Base-by-base conservation (phyloP, 2,888 invertebrate genomes). In the Ormia ochracea region DNA sequence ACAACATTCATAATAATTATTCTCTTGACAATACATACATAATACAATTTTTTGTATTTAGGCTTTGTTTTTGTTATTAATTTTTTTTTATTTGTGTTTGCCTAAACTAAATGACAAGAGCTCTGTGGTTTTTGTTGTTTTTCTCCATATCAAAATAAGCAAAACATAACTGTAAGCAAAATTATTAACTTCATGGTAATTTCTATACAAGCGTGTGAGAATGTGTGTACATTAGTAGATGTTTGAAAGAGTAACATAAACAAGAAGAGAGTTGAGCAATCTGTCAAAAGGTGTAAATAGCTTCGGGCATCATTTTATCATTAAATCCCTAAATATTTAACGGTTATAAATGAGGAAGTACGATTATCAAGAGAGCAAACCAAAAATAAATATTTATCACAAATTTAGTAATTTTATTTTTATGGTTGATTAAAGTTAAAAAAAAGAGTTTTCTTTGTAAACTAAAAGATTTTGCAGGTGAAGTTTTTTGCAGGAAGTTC, bases 231-330 rank as follows among this genome's bases (percentile, higher is more conserved):
- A 12, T 6, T 4, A 45, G 21, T 45, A 21, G 26, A 33, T 4
- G 19, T 1, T 38, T 12, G n/a, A n/a, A 54, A 19, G 54, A 31
- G 19, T 38, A 12, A 23, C 1, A 19, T 36, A 70, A 70, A 54
- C 43, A 54, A 50, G 52, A 50, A 63, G 38, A 52, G 33, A 38
- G 50, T 48, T 58, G 43, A 54, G 68, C 81, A 83, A 82, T 79
- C 65, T 80, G 82, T 78, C 75, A 82, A 36, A 69, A 48, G 66
- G 75, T 81, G 83, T 78, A 83, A 83, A 83, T 83, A 82, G 83
- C 82, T 83, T 82, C 52, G 82, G 82, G 83, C 82, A 79, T 66
- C 61, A 78, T 82, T 82, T 81, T 77, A 54, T 79, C 81, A 83
- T 82, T 77, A 83, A 77, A 70, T 70, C 68, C 61, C 31, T 65